phyloP scores from a whole-genome alignment of 2,888 invertebrate species.

The Orthosia gothica region DNA sequence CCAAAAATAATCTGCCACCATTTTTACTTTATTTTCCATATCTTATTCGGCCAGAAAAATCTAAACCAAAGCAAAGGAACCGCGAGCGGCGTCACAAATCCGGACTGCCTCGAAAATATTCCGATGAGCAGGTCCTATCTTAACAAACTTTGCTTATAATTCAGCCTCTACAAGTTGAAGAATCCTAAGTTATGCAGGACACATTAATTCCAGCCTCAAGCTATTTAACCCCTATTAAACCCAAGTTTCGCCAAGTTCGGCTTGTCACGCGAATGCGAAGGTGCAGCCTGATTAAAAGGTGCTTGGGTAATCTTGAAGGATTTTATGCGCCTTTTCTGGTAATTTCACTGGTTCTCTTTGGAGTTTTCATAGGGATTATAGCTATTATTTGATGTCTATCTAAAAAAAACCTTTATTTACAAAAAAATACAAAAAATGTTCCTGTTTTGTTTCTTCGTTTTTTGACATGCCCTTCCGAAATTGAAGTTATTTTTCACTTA shows the following conservation, averaged over 20 bases:
- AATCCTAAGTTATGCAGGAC: slow-evolving; percentile 22
- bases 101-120: slow-evolving; percentile 15
- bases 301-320: background rate
- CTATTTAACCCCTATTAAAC: slow-evolving; percentile 15
- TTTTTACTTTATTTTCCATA: background rate
- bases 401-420: no score
- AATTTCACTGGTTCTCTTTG: background rate
- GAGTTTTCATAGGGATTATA: background rate
- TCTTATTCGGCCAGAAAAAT: background rate
- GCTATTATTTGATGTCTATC: background rate
- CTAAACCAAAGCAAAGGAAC: background rate
- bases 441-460: no score
- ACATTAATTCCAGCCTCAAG: slow-evolving; percentile 10
- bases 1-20: background rate
- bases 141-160: slow-evolving; percentile 32
- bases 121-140: slow-evolving; percentile 11
- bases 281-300: background rate
- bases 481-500: no score
- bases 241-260: slow-evolving; percentile 18
- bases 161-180: slow-evolving; percentile 9
- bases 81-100: slow-evolving; percentile 34
- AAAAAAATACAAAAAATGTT: no score
- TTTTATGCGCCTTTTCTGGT: background rate
- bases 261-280: background rate
- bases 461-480: no score